Percentiles rank a stretch among this genome's conserved stretches.
Conservation (phyloP, 2,888 invertebrate species). For the Nemotelus pantherinus region DNA sequence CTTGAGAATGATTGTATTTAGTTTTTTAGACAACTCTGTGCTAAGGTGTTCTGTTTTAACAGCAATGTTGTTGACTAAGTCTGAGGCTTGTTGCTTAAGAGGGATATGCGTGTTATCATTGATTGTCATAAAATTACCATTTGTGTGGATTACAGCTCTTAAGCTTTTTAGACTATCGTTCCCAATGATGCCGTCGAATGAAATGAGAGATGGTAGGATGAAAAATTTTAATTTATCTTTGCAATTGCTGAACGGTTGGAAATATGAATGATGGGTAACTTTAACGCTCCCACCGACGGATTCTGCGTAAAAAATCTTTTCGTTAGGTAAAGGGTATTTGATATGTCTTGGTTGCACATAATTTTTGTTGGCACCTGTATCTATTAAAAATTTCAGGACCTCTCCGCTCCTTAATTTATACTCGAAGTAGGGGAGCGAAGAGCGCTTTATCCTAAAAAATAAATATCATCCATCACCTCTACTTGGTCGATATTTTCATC, state of each 20-base stretch:
- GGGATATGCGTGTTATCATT: not conserved
- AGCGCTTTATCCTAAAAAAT: conserved; percentile 11
- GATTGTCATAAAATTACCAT: not conserved
- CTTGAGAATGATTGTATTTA: not conserved
- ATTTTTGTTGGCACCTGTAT: conserved; percentile 3
- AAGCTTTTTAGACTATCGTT: conserved; percentile 19
- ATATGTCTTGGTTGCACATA: conserved; percentile 3
- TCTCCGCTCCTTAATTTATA: conserved; percentile 8
- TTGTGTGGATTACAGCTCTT: conserved; percentile 9
- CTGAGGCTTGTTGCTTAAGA: not conserved
- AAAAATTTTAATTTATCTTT: not conserved
- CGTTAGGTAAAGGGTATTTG: not conserved
- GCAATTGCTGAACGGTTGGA: not conserved
- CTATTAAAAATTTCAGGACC: conserved; percentile 3
- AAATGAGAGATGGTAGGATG: not conserved
- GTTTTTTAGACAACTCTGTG: not conserved
- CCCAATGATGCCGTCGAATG: not conserved
- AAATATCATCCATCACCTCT: not conserved
- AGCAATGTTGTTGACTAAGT: not conserved
- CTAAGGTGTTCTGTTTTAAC: not conserved
- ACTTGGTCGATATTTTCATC: not conserved
- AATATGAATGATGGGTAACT: not conserved
- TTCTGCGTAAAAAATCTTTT: not conserved
- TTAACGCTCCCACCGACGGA: conserved; percentile 12
- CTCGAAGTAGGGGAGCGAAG: conserved; percentile 29